phyloP scores from a whole-genome alignment of 2,797 vertebrate genomes.

The Buphagus erythrorhynchus region DNA sequence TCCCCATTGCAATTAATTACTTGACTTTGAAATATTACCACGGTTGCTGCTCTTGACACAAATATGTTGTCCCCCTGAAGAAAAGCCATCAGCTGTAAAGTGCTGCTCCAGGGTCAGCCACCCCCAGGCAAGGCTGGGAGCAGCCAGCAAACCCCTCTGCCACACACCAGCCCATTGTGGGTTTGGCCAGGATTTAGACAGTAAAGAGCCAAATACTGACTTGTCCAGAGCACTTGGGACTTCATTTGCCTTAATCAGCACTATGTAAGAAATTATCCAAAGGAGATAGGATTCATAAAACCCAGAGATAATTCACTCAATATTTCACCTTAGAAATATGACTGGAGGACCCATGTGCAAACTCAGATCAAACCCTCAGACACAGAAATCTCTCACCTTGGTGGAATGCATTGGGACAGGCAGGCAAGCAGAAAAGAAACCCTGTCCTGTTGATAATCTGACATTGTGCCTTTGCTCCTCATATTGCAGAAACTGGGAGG shows the following conservation, averaged over 20 bases:
- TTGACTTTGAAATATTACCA: constrained; percentile 1
- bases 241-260: not conserved
- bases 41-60: not conserved
- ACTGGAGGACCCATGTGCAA: not conserved
- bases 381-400: not conserved
- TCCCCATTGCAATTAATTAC: not conserved
- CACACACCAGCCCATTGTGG: not conserved
- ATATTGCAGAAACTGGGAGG: not conserved
- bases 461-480: not conserved
- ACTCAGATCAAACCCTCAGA: not conserved
- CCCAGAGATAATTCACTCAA: not conserved
- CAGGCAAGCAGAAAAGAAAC: not conserved
- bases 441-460: not conserved
- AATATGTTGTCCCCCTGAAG: not conserved
- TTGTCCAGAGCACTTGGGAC: not conserved
- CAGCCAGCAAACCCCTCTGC: not conserved
- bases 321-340: not conserved
- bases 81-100: not conserved
- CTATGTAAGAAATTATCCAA: not conserved
- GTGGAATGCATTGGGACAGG: not conserved
- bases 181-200: not conserved
- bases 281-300: not conserved
- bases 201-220: not conserved
- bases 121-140: not conserved
- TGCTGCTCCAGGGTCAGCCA: not conserved